These are phyloP conservation scores for Notarius lentiginosus DNA, from an alignment of 2,113 vertebrate genomes.

Conservation along the genomic window DNA sequence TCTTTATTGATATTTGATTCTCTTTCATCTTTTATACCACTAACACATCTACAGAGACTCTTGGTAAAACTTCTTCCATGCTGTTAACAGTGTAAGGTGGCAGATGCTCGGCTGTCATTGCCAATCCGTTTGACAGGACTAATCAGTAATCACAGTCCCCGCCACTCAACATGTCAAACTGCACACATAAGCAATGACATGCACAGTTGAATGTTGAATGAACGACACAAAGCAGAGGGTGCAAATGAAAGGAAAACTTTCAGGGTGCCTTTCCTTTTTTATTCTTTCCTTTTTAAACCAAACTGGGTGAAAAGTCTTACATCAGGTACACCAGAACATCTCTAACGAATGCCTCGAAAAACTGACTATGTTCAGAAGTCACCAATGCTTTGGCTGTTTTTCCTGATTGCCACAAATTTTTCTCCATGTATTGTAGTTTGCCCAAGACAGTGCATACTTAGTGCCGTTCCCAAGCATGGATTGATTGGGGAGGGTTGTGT, in stretches of 20 bases:
- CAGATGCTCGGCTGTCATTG: background rate
- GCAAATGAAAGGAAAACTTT: background rate
- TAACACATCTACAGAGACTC: background rate
- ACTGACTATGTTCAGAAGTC: background rate
- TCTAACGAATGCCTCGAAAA: background rate
- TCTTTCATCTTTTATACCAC: conserved; percentile 1
- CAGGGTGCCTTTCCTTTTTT: background rate
- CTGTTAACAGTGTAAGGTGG: background rate
- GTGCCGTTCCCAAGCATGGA: too few species aligned
- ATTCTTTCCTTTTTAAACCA: too few species aligned
- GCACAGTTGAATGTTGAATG: background rate
- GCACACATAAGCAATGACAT: background rate
- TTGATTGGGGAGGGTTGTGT: too few species aligned
- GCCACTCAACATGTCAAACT: background rate
- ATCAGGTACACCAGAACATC: background rate
- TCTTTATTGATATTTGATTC: background rate
- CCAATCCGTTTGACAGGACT: background rate
- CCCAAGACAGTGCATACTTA: too few species aligned
- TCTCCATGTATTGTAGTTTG: background rate
- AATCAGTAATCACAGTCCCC: conserved; percentile 2
- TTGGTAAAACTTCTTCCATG: background rate
- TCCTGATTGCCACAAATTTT: background rate
- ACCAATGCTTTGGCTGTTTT: background rate
- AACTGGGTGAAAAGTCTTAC: background rate
- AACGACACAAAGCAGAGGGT: background rate